Evolutionary conservation across 2,113 vertebrate genomes (phyloP).

Genomic region (Columba janthina): DNA sequence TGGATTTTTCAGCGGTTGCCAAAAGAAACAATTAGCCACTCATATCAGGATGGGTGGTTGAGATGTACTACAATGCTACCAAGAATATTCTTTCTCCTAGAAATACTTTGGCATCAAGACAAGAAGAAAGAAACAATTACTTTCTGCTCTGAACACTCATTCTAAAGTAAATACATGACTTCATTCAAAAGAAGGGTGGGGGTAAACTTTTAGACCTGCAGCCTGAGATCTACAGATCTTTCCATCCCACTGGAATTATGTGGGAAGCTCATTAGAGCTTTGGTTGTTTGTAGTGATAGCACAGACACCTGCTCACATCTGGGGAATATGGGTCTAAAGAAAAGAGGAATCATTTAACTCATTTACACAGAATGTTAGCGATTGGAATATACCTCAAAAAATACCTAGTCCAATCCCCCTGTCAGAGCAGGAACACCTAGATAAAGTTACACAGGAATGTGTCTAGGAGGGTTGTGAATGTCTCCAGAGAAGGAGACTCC

Average conservation of each 20-base stretch:
- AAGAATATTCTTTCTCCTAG: not conserved
- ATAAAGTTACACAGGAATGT: too few relatives aligned
- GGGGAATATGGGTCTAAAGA: not conserved
- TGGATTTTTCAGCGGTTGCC: not conserved
- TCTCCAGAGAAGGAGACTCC: too few relatives aligned
- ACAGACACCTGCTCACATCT: not conserved
- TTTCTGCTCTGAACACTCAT: not conserved
- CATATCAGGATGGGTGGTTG: not conserved
- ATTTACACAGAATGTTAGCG: not conserved
- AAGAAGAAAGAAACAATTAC: not conserved
- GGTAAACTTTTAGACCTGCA: not conserved
- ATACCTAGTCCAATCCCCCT: too few relatives aligned
- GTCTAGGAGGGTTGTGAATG: too few relatives aligned
- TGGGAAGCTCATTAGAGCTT: not conserved
- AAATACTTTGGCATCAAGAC: not conserved
- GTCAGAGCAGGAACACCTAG: too few relatives aligned
- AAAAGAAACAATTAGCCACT: not conserved
- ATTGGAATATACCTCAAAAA: too few relatives aligned
- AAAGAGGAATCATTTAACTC: not conserved
- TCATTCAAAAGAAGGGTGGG: not conserved
- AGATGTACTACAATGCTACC: not conserved
- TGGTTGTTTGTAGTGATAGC: not conserved
- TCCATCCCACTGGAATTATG: not conserved
- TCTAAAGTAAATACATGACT: not conserved
- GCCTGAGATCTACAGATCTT: not conserved